Conservation (phyloP, 2,113 vertebrate genomes). For the Eidolon helvum region DNA sequence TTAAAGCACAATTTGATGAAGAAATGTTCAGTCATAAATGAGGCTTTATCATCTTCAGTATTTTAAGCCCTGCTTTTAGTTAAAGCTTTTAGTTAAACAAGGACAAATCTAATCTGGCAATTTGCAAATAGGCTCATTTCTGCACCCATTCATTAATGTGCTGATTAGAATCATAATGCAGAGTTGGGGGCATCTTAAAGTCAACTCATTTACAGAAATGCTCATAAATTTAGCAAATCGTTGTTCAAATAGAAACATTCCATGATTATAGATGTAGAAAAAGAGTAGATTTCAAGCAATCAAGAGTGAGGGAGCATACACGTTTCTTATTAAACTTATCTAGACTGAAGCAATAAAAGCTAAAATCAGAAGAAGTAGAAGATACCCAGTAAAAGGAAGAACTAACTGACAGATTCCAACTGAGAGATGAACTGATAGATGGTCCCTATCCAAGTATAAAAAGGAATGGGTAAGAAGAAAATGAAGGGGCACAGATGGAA, state of each 20-base stretch:
- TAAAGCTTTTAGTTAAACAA: slow-evolving; percentile 77
- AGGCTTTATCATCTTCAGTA: slow-evolving; percentile 48
- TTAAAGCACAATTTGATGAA: slow-evolving; percentile 45
- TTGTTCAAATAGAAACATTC: slow-evolving; percentile 68
- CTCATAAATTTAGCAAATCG: slow-evolving; percentile 60
- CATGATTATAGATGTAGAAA: not conserved
- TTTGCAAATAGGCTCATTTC: slow-evolving; percentile 72
- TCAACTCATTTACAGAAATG: slow-evolving; percentile 66
- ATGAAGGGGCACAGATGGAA: not conserved
- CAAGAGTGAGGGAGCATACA: not conserved
- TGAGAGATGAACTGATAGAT: no score
- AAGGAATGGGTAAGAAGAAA: not conserved
- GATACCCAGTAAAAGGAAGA: not conserved
- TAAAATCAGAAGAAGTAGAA: slow-evolving; percentile 2
- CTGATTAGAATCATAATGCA: slow-evolving; percentile 73
- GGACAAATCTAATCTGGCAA: slow-evolving; percentile 64
- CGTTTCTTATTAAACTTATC: not conserved
- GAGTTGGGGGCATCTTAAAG: slow-evolving; percentile 60
- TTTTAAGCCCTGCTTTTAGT: slow-evolving; percentile 69
- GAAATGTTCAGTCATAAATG: slow-evolving; percentile 13
- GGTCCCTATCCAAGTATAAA: not conserved
- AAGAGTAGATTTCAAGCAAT: slow-evolving; percentile 1
- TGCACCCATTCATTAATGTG: slow-evolving; percentile 66
- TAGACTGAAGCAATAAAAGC: not conserved
- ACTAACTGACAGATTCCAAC: not conserved